Evolutionary conservation across 1,140 invertebrate genomes (phyloP), one percentile per base, ranked within the genome.

Genomic region (Sesamia nonagrioides): DNA sequence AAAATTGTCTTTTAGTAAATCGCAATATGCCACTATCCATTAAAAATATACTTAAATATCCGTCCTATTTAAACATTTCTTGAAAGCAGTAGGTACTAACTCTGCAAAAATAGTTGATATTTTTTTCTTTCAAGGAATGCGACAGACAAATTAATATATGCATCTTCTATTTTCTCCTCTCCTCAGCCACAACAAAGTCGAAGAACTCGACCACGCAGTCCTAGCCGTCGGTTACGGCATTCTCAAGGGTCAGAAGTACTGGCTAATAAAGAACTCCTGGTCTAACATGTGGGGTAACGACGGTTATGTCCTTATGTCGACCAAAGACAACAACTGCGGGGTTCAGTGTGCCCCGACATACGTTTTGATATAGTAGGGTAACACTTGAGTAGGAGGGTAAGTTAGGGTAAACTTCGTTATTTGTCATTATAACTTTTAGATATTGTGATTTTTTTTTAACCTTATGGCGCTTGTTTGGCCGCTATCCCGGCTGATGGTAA

Each of bases 231-330:
- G 98, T 6, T 99, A 98, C 94, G 98, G 98, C 11, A 96, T 95
- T n/a, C 94, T 99, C 11, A 96, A 97, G 85, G 98, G 97, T 1
- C 95, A 98, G 88, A 96, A 96, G 42, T 99, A 98, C 93, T 99
- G 98, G 98, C 94, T 99, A 37, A 95, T 99, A 0, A 99, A 99
- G 95, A 99, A 99, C 95, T 99, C 98, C 0, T 99, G 98, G 98
- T 98, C 98, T 8, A 98, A 97, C 86, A 97, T 98, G 87, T 99
- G 98, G 98, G 98, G 98, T 17, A 99, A 99, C 89, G 98, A 99
- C 92, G 98, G 98, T 1, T 99, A 99, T 86, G 97, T 99, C 35
- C 95, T 99, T 0, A 99, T 99, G 97, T 96, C 98, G 1, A 96
- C 97, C 40, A 97, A 97, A 80, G 96, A 99, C 83, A 98, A 99